Percentiles rank a stretch among this genome's conserved stretches.
phyloP scores from a whole-genome alignment of 2,113 vertebrate species.

The Myrmecophaga tridactyla region DNA sequence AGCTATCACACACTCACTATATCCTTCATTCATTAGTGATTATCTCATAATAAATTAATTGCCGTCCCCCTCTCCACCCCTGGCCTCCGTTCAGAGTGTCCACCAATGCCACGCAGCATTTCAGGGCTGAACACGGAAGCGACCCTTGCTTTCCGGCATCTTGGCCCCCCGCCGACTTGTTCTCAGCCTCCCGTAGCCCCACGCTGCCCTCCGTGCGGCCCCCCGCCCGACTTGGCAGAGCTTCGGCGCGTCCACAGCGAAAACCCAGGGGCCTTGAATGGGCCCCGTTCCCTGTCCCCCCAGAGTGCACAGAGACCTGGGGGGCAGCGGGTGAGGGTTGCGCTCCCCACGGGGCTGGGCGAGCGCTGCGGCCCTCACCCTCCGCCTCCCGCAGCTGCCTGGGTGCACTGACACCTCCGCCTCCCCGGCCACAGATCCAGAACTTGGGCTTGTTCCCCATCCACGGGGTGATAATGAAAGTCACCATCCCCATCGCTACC shows the following conservation, averaged over 20 bases:
- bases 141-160: background rate
- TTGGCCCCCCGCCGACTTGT: background rate
- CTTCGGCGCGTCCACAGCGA: no score
- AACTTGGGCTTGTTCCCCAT: constrained; percentile 91
- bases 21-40: background rate
- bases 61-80: background rate
- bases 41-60: background rate
- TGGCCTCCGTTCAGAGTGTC: background rate
- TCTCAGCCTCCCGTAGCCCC: background rate
- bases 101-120: background rate
- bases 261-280: background rate
- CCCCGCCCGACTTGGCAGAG: accelerated
- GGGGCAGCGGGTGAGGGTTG: no score
- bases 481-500: constrained; percentile 88
- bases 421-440: constrained; percentile 85
- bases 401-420: background rate
- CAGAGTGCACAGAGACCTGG: background rate
- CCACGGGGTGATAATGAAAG: constrained; percentile 83
- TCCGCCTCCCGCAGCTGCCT: background rate
- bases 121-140: background rate
- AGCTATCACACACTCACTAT: background rate
- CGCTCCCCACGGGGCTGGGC: background rate
- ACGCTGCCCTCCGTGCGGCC: background rate
- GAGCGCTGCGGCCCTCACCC: accelerated
- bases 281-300: background rate